Evolutionary conservation across 2,113 vertebrate genomes (phyloP).

Genomic region (Dipodomys spectabilis): DNA sequence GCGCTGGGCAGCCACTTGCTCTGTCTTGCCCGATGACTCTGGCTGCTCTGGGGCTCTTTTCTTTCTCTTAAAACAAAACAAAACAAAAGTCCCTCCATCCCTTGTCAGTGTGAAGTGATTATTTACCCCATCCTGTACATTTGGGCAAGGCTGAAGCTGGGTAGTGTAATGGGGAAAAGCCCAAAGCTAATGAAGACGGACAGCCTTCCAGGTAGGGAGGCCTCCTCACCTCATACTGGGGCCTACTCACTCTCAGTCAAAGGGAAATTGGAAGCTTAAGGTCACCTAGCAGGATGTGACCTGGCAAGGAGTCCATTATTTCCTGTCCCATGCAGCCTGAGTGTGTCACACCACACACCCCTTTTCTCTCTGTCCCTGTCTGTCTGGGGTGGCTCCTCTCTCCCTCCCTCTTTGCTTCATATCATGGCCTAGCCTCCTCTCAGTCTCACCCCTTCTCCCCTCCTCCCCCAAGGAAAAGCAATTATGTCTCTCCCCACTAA

Average conservation of each 20-base stretch:
- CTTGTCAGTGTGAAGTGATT: conserved; percentile 55
- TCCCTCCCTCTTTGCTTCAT: not conserved
- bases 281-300: not conserved
- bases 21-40: conserved; percentile 83
- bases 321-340: not conserved
- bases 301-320: not conserved
- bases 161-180: not conserved
- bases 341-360: not conserved
- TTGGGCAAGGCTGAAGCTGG: conserved; percentile 5
- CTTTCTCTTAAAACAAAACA: conserved; percentile 62
- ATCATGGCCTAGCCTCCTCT: not conserved
- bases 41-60: conserved; percentile 62
- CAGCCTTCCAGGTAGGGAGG: not conserved
- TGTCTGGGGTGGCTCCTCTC: not conserved
- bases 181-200: not conserved
- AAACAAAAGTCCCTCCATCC: conserved; percentile 12
- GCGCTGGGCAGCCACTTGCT: conserved; percentile 82
- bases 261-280: not conserved
- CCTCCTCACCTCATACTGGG: not conserved
- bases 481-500: not conserved
- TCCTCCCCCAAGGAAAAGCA: not conserved
- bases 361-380: not conserved
- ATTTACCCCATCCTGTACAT: not conserved
- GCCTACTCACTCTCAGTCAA: not conserved
- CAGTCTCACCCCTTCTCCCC: not conserved